A percentile compares a stretch with the other conserved stretches of the same genome.
These are phyloP conservation scores for Carterocephalus palaemon DNA, from an alignment of 2,888 invertebrate species.

Conservation along the genomic window DNA sequence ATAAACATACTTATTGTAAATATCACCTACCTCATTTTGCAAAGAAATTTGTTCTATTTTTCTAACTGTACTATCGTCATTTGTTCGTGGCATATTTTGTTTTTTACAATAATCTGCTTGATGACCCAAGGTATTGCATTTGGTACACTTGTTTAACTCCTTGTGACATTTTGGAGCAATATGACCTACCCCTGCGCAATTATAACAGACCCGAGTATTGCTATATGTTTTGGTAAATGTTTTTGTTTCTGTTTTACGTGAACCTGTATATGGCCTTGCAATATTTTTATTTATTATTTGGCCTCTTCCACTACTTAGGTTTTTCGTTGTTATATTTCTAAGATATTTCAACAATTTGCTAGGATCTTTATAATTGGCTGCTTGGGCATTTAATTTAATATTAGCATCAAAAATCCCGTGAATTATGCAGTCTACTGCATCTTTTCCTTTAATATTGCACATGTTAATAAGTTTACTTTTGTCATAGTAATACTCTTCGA, in stretches of 20 bases:
- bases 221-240: not conserved
- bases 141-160: conserved; percentile 21
- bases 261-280: not conserved
- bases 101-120: not conserved
- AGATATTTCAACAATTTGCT: conserved; percentile 10
- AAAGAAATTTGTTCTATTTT: not conserved
- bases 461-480: conserved; percentile 26
- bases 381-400: conserved; percentile 21
- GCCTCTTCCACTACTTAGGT: not conserved
- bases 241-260: not conserved
- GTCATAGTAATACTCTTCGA: conserved; percentile 29
- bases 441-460: conserved; percentile 20
- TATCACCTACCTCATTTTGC: conserved; percentile 8
- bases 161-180: conserved; percentile 25
- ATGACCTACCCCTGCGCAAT: conserved; percentile 27
- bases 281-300: not conserved
- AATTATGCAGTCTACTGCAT: conserved; percentile 26
- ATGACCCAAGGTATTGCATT: conserved; percentile 18
- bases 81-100: not conserved
- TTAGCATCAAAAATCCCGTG: conserved; percentile 23
- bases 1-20: conserved; percentile 17
- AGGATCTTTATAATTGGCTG: conserved; percentile 9
- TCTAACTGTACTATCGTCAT: not conserved
- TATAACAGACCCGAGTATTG: conserved; percentile 23
- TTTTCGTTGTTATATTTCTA: conserved; percentile 10